phyloP scores from a whole-genome alignment of 2,113 vertebrate genomes.

The Dipodomys merriami region DNA sequence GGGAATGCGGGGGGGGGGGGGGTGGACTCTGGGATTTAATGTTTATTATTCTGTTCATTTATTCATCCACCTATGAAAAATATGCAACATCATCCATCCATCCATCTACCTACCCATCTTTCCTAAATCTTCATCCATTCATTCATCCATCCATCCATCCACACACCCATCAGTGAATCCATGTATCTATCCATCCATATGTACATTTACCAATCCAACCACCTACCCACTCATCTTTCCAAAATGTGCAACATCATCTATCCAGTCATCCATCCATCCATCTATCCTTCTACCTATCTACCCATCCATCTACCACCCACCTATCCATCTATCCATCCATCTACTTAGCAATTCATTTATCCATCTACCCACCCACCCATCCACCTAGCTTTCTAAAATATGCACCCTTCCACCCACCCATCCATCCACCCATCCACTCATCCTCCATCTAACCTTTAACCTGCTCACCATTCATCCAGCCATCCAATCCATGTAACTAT shows the following conservation, averaged over 20 bases:
- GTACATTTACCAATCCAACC: background rate
- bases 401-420: too few relatives aligned
- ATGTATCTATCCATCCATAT: background rate
- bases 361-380: background rate
- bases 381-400: too few relatives aligned
- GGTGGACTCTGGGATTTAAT: background rate
- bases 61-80: slow-evolving; percentile 12
- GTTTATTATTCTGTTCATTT: background rate
- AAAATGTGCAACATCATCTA: background rate
- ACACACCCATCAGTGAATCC: background rate
- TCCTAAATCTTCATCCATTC: background rate
- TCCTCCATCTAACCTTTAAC: background rate
- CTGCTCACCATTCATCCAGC: background rate
- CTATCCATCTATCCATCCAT: background rate
- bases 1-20: slow-evolving; percentile 31
- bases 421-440: background rate
- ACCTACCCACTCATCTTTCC: background rate
- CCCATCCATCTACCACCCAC: background rate
- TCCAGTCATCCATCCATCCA: background rate
- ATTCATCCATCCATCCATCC: background rate
- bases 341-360: background rate
- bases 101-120: background rate
- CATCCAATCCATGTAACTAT: background rate
- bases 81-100: background rate
- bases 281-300: background rate